Evolutionary conservation across 2,888 invertebrate genomes (phyloP).

Genomic region (Euproctis similis): DNA sequence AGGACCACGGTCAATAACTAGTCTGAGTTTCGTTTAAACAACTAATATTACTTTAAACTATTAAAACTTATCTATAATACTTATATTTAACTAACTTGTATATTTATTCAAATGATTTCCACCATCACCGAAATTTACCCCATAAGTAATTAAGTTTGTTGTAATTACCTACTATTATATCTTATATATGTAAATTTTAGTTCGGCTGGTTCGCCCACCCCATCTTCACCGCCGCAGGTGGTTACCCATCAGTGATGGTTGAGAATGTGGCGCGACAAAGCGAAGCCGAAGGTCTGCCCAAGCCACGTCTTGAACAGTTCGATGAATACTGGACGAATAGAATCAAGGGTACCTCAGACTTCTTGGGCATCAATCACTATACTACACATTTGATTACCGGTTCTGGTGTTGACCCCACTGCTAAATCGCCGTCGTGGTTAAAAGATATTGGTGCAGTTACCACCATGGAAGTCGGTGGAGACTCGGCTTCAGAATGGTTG

Average conservation of each 20-base stretch:
- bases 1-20: no score
- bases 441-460: conserved; percentile 67
- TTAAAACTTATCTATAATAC: no score
- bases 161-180: not conserved
- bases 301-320: conserved; percentile 62
- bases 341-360: conserved; percentile 68
- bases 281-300: conserved; percentile 50
- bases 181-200: no score
- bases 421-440: conserved; percentile 66
- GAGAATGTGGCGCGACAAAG: conserved; percentile 62
- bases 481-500: conserved; percentile 68
- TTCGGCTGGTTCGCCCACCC: conserved; percentile 75
- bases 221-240: conserved; percentile 65
- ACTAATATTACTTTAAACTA: no score
- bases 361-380: conserved; percentile 70
- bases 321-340: conserved; percentile 60
- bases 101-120: no score
- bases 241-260: conserved; percentile 66
- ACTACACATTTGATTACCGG: conserved; percentile 64
- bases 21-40: no score
- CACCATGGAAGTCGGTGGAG: conserved; percentile 59
- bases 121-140: no score
- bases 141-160: not conserved
- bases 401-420: conserved; percentile 53
- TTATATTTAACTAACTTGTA: no score